phyloP scores from a whole-genome alignment of 2,113 vertebrate species.

The Sylvicapra grimmia region DNA sequence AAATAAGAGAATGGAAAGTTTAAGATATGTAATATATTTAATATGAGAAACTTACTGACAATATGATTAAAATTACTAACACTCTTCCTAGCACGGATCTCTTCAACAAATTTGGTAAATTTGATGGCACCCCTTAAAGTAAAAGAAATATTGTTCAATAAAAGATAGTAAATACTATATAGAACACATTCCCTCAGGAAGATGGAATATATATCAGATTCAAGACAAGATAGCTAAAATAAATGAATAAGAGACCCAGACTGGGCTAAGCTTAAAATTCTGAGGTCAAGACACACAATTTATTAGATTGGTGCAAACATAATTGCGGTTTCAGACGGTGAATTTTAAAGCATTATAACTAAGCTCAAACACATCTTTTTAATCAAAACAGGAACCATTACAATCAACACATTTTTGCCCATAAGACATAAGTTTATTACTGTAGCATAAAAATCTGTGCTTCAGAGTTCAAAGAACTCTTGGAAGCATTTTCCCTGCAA shows the following conservation, averaged over 20 bases:
- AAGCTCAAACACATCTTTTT: background rate
- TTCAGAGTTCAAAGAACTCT: background rate
- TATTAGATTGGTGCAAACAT: background rate
- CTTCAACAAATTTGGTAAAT: background rate
- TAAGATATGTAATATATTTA: background rate
- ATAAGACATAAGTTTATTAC: background rate
- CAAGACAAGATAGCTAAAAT: background rate
- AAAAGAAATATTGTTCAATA: background rate
- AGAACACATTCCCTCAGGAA: background rate
- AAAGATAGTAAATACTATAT: background rate
- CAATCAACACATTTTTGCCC: background rate
- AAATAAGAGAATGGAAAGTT: background rate
- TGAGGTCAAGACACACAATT: background rate
- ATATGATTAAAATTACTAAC: background rate
- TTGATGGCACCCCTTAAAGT: background rate
- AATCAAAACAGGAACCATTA: background rate
- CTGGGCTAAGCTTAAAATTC: background rate
- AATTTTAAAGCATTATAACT: background rate
- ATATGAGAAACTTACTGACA: background rate
- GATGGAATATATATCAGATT: background rate
- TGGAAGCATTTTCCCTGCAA: background rate
- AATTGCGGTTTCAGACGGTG: background rate
- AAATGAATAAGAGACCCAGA: background rate
- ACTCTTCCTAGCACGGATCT: background rate
- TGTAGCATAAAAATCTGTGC: background rate